Evolutionary conservation across 2,888 invertebrate species (phyloP).

Genomic region (Myathropa florea): DNA sequence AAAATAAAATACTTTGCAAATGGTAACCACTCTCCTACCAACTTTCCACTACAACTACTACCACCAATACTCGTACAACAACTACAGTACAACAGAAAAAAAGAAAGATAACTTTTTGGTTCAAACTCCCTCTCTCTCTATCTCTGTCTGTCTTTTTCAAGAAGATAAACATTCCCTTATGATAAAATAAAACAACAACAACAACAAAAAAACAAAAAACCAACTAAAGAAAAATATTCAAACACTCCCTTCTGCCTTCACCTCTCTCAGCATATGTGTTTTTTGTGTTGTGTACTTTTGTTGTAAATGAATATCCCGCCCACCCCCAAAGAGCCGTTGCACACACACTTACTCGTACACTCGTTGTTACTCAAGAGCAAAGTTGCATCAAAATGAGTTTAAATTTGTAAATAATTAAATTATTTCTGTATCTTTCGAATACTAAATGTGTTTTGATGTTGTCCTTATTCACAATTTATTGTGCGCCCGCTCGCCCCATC

Average conservation of each 20-base stretch:
- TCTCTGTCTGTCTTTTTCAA: neutral
- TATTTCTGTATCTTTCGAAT: constrained; percentile 50
- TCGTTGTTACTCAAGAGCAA: constrained; percentile 23
- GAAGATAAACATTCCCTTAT: neutral
- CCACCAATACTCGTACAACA: constrained; percentile 56
- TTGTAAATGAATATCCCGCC: constrained; percentile 34
- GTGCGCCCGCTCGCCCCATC: constrained; percentile 39
- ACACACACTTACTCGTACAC: constrained; percentile 18
- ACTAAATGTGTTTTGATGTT: constrained; percentile 65
- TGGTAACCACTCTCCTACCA: constrained; percentile 56
- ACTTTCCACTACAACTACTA: constrained; percentile 59
- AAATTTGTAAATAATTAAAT: constrained; percentile 56
- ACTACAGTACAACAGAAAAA: constrained; percentile 43
- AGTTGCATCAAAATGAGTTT: constrained; percentile 29
- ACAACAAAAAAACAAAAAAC: neutral
- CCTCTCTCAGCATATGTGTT: constrained; percentile 56
- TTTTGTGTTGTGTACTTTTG: constrained; percentile 59
- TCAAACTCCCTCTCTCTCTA: neutral
- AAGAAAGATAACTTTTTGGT: neutral
- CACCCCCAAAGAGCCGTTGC: constrained; percentile 50
- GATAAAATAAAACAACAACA: too few relatives aligned
- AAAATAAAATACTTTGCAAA: constrained; percentile 20
- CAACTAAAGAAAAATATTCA: constrained; percentile 12
- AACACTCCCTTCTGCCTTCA: constrained; percentile 54
- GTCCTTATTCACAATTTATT: constrained; percentile 43